phyloP scores from a whole-genome alignment of 2,113 vertebrate species.

The Columba janthina region DNA sequence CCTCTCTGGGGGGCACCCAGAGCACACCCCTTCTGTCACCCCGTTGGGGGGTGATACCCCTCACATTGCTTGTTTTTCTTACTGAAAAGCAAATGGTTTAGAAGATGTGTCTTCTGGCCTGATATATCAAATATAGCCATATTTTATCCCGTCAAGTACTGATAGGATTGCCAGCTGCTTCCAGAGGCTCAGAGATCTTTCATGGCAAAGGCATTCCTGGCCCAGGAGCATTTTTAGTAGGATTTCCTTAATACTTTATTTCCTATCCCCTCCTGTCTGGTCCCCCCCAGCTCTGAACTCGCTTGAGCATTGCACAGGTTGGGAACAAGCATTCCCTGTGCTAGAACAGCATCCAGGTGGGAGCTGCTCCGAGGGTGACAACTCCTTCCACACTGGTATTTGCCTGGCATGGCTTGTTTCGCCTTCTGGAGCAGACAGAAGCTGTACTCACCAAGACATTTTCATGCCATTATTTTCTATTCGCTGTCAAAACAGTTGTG shows the following conservation, averaged over 20 bases:
- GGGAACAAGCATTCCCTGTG: not conserved
- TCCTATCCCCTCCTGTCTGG: not conserved
- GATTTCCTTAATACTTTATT: slow-evolving; percentile 6
- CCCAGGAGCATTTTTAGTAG: not conserved
- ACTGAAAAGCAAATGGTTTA: not conserved
- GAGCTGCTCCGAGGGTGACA: not conserved
- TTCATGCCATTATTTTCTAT: not conserved
- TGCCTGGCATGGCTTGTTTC: not conserved
- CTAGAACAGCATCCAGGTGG: not conserved
- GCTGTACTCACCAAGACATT: not conserved
- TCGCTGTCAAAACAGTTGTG: not conserved
- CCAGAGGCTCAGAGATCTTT: not conserved
- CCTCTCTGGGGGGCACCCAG: not conserved
- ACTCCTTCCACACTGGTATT: not conserved
- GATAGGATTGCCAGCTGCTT: not conserved
- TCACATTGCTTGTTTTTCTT: not conserved
- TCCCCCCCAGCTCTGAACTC: not conserved
- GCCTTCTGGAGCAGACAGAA: not conserved
- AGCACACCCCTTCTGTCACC: rapidly evolving
- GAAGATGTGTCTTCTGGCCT: slow-evolving; percentile 1
- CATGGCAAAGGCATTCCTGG: not conserved
- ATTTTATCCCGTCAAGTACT: not conserved
- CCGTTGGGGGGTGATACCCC: not conserved
- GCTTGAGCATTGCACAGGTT: not conserved
- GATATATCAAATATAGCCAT: not conserved